phyloP scores from a whole-genome alignment of 1,140 invertebrate species.

The Halictus rubicundus region DNA sequence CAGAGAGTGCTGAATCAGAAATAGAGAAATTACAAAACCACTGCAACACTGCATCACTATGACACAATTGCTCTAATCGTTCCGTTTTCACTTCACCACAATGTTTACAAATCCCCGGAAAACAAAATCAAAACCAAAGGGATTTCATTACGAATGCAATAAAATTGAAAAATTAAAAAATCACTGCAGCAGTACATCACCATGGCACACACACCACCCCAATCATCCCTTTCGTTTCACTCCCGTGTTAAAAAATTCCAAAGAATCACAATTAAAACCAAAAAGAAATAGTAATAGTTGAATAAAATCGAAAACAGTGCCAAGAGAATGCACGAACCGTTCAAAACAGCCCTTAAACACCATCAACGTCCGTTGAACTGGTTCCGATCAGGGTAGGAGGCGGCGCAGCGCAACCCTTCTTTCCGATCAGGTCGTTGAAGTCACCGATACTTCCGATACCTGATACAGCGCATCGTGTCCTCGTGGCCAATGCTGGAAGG shows the following conservation, averaged over 20 bases:
- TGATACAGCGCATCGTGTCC: constrained; percentile 70
- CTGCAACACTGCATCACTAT: too few relatives aligned
- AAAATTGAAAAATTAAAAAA: neutral
- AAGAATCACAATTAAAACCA: neutral
- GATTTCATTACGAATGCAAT: neutral
- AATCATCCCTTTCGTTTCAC: too few relatives aligned
- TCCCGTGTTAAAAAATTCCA: neutral
- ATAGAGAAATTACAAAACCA: too few relatives aligned
- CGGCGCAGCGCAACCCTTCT: constrained; percentile 66
- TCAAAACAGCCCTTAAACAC: neutral
- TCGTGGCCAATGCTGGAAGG: constrained; percentile 66
- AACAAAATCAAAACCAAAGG: too few relatives aligned
- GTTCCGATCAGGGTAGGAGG: neutral
- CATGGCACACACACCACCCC: too few relatives aligned
- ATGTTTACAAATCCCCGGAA: too few relatives aligned
- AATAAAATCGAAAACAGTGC: neutral
- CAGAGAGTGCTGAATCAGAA: too few relatives aligned
- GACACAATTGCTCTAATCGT: too few relatives aligned
- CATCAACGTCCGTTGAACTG: neutral
- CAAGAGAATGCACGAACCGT: neutral
- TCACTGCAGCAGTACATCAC: neutral
- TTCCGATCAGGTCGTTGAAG: constrained; percentile 80
- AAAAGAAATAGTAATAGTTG: neutral
- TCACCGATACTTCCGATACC: constrained; percentile 81
- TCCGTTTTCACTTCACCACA: too few relatives aligned